Evolutionary conservation across 2,888 invertebrate species (phyloP), one percentile per base, ranked within the genome.

Genomic region (Harpagoxenus sublaevis): DNA sequence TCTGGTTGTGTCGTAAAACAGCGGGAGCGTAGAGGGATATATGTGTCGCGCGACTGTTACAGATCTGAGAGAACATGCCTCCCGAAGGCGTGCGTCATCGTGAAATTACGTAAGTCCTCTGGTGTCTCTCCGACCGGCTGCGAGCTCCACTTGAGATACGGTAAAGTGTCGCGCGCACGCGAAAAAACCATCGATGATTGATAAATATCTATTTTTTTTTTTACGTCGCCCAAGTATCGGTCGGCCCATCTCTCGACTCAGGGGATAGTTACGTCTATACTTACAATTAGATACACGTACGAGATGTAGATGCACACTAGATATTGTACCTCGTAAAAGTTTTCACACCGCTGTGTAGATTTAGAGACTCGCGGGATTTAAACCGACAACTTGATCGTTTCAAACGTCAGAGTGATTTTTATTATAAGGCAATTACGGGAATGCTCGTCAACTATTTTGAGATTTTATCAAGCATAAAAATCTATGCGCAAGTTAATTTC

Each of bases 21-120:
- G 81, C 60, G 51, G 35, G 60, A 39, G 23, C 60, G 45, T n/a
- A 35, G 62, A 39, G 45, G 48, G 28, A 45, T 55, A 28, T 81
- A 45, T 55, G 42, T 81, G 71, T 81, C 70, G 51, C 42, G 62
- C 45, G 60, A 35, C 68, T 63, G 71, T 83, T 60, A 83, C 42
- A 75, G 42, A 84, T 65, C 31, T 15, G 6, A 57, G 57, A 1
- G 73, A 57, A 73, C 18, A 42, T 12, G 23, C n/a, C 6, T 39
- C 23, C 18, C 23, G 62, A 62, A 48, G n/a, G 0, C 10, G n/a
- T 45, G 0, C 10, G n/a, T 45, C 55, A 4, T 45, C 62, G 23
- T 48, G 75, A 39, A 63, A 63, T 63, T 51, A 63, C 48, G 1
- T 18, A 63, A 63, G 23, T 51, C 35, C 51, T 48, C n/a, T 35